These are phyloP conservation scores for Anthrax anthrax DNA, from an alignment of 2,888 invertebrate genomes.

Conservation along the genomic window DNA sequence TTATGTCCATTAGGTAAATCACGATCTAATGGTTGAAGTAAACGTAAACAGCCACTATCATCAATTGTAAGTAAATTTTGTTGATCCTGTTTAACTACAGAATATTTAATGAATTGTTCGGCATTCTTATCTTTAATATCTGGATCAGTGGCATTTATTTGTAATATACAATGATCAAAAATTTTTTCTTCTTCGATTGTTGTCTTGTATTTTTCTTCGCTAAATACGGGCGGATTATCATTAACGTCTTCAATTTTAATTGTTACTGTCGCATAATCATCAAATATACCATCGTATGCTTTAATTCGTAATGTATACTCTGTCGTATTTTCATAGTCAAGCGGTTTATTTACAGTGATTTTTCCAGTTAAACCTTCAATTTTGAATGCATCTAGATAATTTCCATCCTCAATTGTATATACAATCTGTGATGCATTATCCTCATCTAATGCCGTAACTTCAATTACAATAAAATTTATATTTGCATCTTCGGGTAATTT, in stretches of 20 bases:
- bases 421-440: slow-evolving; percentile 78
- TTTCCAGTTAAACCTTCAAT: slow-evolving; percentile 76
- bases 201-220: slow-evolving; percentile 51
- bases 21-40: slow-evolving; percentile 59
- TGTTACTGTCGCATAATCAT: slow-evolving; percentile 68
- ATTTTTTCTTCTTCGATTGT: slow-evolving; percentile 62
- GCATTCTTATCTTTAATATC: slow-evolving; percentile 63
- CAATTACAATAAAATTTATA: slow-evolving; percentile 65
- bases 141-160: slow-evolving; percentile 65
- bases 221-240: slow-evolving; percentile 80
- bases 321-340: slow-evolving; percentile 77
- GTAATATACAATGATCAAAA: slow-evolving; percentile 54
- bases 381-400: slow-evolving; percentile 70
- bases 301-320: slow-evolving; percentile 69
- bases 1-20: slow-evolving; percentile 79
- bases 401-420: slow-evolving; percentile 79
- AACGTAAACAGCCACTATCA: slow-evolving; percentile 53
- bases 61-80: slow-evolving; percentile 56
- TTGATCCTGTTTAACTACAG: slow-evolving; percentile 56
- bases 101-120: slow-evolving; percentile 65
- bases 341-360: slow-evolving; percentile 58
- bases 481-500: slow-evolving; percentile 73
- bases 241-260: slow-evolving; percentile 83
- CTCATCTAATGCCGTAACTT: slow-evolving; percentile 74
- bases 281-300: slow-evolving; percentile 71